A percentile compares a stretch with the other conserved stretches of the same genome.
Evolutionary conservation across 2,113 vertebrate species (phyloP).

Genomic region (Aptenodytes forsteri): DNA sequence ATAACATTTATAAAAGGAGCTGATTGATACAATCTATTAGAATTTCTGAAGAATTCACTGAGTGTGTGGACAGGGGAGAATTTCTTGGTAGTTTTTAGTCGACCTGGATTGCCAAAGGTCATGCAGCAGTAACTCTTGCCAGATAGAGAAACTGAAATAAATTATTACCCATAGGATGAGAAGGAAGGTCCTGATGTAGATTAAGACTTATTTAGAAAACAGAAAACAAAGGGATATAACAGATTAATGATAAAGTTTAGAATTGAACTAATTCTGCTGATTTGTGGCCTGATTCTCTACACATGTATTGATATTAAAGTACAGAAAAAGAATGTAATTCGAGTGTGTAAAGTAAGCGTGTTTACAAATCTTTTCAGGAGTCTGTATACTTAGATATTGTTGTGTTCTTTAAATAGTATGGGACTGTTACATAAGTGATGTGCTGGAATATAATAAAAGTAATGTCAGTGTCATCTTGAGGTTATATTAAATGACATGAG

Average conservation of each 20-base stretch:
- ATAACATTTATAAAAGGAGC: neutral
- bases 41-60: neutral
- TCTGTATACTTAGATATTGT: neutral
- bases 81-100: neutral
- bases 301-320: neutral
- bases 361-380: neutral
- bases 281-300: neutral
- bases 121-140: neutral
- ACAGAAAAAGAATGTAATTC: neutral
- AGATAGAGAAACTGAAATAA: neutral
- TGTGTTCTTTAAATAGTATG: neutral
- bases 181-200: neutral
- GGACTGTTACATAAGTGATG: neutral
- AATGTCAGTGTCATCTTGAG: neutral
- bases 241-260: neutral
- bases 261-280: neutral
- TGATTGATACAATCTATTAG: neutral
- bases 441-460: neutral
- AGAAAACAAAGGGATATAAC: neutral
- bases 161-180: neutral
- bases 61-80: neutral
- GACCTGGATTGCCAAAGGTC: neutral
- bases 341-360: neutral
- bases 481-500: fast-evolving
- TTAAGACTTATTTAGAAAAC: neutral